Conservation (phyloP, 2,113 vertebrate species). For the Xerus inauris region DNA sequence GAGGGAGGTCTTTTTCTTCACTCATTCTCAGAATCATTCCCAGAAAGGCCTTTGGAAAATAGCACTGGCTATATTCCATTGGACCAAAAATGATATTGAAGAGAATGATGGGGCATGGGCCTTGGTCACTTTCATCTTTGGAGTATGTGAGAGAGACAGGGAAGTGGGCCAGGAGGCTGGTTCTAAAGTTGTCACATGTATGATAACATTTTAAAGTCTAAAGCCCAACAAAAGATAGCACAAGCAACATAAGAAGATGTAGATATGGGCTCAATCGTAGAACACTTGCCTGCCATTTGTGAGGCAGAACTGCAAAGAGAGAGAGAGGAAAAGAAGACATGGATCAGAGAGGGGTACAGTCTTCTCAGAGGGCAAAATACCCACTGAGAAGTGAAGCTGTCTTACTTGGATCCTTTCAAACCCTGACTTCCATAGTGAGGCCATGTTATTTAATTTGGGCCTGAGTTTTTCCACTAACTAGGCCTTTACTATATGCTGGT, state of each 20-base stretch:
- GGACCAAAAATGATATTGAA: neutral
- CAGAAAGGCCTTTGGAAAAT: neutral
- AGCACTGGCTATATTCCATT: neutral
- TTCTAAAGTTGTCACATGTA: neutral
- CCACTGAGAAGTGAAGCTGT: neutral
- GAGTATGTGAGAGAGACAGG: neutral
- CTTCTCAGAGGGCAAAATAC: neutral
- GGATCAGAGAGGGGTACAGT: neutral
- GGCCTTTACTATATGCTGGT: neutral
- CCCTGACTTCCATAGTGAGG: neutral
- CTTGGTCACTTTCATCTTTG: neutral
- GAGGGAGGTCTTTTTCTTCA: neutral
- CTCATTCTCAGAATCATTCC: neutral
- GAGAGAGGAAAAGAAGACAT: no score
- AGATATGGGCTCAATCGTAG: neutral
- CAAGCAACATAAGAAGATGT: neutral
- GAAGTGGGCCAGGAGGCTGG: neutral
- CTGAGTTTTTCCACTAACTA: neutral
- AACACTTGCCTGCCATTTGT: neutral
- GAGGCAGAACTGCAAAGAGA: neutral
- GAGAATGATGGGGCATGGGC: neutral
- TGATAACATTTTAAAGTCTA: neutral
- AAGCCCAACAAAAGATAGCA: neutral
- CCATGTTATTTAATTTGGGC: neutral
- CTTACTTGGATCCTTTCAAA: neutral